Percentiles rank a stretch among this genome's conserved stretches.
Conservation (phyloP, 2,113 vertebrate genomes). For the Xenopus laevis region DNA sequence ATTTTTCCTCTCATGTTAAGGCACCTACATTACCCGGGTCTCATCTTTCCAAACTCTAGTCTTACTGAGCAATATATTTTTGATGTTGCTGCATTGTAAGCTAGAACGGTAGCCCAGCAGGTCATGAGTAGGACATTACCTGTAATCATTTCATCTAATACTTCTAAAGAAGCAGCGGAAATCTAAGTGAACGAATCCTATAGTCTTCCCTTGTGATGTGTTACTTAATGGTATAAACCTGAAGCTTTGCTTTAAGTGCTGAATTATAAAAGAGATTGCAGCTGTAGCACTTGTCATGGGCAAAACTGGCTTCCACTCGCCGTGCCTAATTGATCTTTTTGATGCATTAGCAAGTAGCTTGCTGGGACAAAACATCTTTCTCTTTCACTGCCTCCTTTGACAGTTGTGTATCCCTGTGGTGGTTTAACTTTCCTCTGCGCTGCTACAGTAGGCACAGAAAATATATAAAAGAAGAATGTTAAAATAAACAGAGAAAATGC, state of each 20-base stretch:
- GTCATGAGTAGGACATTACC: no score
- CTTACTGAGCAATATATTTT: no score
- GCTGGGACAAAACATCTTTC: slow-evolving; percentile 17
- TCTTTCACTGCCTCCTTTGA: slow-evolving; percentile 14
- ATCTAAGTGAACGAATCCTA: slow-evolving; percentile 8
- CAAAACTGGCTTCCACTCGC: slow-evolving; percentile 11
- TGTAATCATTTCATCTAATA: slow-evolving; percentile 25
- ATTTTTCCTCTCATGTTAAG: no score
- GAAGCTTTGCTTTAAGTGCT: slow-evolving; percentile 25
- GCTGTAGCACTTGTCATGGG: slow-evolving; percentile 27
- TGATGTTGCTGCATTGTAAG: no score
- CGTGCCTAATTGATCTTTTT: slow-evolving; percentile 23
- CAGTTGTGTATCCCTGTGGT: slow-evolving; percentile 8
- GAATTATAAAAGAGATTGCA: slow-evolving; percentile 30
- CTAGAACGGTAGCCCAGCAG: no score
- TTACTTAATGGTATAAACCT: slow-evolving; percentile 31
- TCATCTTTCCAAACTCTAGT: no score
- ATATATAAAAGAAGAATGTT: not conserved
- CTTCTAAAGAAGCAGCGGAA: slow-evolving; percentile 16
- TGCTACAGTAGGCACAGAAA: not conserved
- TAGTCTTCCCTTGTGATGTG: slow-evolving; percentile 23
- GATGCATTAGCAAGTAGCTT: slow-evolving; percentile 30
- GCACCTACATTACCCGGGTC: no score
- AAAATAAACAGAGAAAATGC: no score
- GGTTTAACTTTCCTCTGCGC: not conserved